Conservation (phyloP, 2,113 vertebrate genomes). For the Peromyscus maniculatus region DNA sequence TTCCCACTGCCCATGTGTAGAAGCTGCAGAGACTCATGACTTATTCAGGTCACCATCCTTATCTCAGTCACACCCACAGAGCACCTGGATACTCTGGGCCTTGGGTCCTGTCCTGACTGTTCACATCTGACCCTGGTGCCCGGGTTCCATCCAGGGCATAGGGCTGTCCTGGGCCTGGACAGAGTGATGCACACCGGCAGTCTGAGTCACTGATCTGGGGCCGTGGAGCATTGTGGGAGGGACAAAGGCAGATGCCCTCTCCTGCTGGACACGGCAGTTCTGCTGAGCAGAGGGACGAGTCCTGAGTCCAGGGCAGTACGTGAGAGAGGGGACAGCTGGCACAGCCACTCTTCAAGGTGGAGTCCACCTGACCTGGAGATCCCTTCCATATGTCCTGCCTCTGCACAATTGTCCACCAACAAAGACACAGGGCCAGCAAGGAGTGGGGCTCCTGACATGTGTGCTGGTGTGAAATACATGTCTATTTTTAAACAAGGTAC, state of each 20-base stretch:
- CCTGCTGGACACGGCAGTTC: accelerated
- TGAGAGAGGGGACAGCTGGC: accelerated
- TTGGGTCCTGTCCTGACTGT: background rate
- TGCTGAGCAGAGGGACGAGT: too few species aligned
- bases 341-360: accelerated
- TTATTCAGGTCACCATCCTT: background rate
- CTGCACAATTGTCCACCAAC: accelerated
- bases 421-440: accelerated
- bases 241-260: background rate
- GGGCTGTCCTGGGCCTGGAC: background rate
- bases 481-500: background rate
- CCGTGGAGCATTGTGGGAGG: background rate
- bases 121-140: accelerated
- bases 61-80: background rate
- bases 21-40: background rate
- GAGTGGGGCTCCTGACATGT: accelerated
- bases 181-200: background rate
- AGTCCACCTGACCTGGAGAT: background rate
- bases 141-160: too few species aligned
- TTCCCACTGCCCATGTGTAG: background rate
- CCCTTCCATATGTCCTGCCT: accelerated
- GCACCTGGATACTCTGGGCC: background rate
- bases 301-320: accelerated
- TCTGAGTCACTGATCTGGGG: background rate
- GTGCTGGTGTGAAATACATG: accelerated